Percentiles rank a stretch among this genome's conserved stretches.
Evolutionary conservation across 1,140 invertebrate genomes (phyloP).

Genomic region (Chironomus tepperi): DNA sequence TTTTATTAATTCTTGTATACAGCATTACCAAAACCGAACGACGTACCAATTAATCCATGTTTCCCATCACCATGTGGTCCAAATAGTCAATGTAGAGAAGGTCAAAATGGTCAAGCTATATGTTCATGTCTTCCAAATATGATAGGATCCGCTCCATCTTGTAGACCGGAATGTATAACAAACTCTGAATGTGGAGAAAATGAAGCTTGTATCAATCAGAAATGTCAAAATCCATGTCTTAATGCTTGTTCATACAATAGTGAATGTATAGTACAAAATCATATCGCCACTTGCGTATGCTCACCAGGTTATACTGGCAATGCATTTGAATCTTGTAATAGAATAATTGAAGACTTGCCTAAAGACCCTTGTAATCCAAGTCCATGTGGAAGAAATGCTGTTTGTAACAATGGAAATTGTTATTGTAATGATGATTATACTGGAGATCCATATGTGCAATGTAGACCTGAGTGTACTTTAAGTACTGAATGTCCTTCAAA

Average conservation of each 20-base stretch:
- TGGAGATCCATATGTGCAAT: constrained; percentile 58
- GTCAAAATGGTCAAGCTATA: constrained; percentile 49
- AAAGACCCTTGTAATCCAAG: constrained; percentile 49
- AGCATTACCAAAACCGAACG: no score
- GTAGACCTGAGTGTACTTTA: constrained; percentile 64
- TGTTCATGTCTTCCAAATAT: constrained; percentile 59
- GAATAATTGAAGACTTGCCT: not conserved
- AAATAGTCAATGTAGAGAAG: constrained; percentile 52
- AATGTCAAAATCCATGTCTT: constrained; percentile 48
- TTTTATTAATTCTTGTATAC: no score
- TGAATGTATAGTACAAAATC: constrained; percentile 53
- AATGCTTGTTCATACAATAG: constrained; percentile 54
- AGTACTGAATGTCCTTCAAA: constrained; percentile 62
- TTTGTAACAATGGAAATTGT: constrained; percentile 41
- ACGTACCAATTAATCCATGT: constrained; percentile 41
- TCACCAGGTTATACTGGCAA: constrained; percentile 57
- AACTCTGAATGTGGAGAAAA: constrained; percentile 48
- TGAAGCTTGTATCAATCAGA: constrained; percentile 46
- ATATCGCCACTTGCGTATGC: constrained; percentile 57
- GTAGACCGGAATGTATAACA: constrained; percentile 50
- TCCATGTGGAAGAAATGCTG: constrained; percentile 61
- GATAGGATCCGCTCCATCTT: constrained; percentile 48
- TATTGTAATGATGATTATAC: constrained; percentile 43
- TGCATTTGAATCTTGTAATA: constrained; percentile 41
- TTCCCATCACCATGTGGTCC: constrained; percentile 50